These are phyloP conservation scores for Natator depressus DNA, from an alignment of 2,113 vertebrate species.

Conservation along the genomic window DNA sequence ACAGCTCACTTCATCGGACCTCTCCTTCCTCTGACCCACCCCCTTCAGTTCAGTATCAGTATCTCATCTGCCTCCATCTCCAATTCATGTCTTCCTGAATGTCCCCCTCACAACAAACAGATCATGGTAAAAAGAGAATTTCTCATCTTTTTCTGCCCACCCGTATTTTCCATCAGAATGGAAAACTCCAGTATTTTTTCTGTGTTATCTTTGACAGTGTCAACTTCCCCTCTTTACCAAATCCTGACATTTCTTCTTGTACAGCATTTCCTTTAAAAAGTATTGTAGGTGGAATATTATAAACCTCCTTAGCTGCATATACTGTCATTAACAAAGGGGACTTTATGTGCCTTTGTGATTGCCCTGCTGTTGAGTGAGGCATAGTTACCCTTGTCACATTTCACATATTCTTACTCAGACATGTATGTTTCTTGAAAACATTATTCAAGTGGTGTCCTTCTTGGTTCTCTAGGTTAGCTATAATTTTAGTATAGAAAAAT, in stretches of 20 bases:
- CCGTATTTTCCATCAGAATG: fast-evolving
- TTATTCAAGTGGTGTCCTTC: not conserved
- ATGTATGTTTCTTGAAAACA: not conserved
- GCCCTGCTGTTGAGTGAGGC: not conserved
- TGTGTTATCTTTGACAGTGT: not conserved
- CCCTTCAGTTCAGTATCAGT: not conserved
- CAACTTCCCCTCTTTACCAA: not conserved
- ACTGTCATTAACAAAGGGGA: not conserved
- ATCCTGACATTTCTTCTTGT: not conserved
- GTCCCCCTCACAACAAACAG: too few species aligned
- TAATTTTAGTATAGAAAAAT: too few species aligned
- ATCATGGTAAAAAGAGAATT: not conserved
- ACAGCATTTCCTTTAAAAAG: too few species aligned
- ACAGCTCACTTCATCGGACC: not conserved
- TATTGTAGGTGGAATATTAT: too few species aligned
- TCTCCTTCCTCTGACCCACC: not conserved
- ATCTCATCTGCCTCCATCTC: not conserved
- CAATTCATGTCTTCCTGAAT: too few species aligned
- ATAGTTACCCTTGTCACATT: not conserved
- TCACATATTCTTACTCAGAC: not conserved
- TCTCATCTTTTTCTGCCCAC: not conserved
- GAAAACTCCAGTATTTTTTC: not conserved
- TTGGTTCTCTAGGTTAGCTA: too few species aligned
- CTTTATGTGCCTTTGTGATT: fast-evolving
- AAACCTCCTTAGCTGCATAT: too few species aligned